Conservation (phyloP, 2,113 vertebrate species). For the Seriola aureovittata region DNA sequence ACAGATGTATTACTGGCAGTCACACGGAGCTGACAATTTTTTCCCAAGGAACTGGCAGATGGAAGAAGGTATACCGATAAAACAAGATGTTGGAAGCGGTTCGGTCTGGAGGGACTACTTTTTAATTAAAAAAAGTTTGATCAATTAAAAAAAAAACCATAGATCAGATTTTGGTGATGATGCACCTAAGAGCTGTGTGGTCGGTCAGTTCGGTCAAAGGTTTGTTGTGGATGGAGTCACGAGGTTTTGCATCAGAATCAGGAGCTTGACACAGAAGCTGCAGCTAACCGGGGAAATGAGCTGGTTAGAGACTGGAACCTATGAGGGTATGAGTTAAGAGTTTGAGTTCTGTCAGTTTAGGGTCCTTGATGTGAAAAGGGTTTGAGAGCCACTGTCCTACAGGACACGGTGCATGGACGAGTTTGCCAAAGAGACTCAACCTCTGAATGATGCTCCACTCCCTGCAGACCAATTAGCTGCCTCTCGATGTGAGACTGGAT, state of each 20-base stretch:
- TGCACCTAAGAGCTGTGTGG: neutral
- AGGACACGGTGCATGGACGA: neutral
- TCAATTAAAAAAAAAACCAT: slow-evolving; percentile 9
- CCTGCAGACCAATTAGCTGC: neutral
- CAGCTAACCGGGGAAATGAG: neutral
- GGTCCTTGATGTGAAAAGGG: too few relatives aligned
- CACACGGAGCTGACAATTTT: slow-evolving; percentile 62
- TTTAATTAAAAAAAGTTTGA: neutral
- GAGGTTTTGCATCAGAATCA: neutral
- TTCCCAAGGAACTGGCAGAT: slow-evolving; percentile 58
- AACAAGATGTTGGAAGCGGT: slow-evolving; percentile 27
- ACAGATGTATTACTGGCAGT: slow-evolving; percentile 70
- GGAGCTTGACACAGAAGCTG: slow-evolving; percentile 4
- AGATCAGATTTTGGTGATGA: neutral
- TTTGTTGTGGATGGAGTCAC: neutral
- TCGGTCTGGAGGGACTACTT: slow-evolving; percentile 2
- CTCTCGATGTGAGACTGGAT: slow-evolving; percentile 29
- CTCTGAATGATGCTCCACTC: slow-evolving; percentile 18
- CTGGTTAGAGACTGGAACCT: neutral
- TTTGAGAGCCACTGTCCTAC: too few relatives aligned
- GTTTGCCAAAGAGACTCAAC: neutral
- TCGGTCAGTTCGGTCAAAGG: neutral
- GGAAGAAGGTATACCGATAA: slow-evolving; percentile 33
- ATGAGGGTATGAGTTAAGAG: neutral
- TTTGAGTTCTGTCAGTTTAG: too few relatives aligned